Conservation (phyloP, 1,140 invertebrate species). For the Nephila pilipes region DNA sequence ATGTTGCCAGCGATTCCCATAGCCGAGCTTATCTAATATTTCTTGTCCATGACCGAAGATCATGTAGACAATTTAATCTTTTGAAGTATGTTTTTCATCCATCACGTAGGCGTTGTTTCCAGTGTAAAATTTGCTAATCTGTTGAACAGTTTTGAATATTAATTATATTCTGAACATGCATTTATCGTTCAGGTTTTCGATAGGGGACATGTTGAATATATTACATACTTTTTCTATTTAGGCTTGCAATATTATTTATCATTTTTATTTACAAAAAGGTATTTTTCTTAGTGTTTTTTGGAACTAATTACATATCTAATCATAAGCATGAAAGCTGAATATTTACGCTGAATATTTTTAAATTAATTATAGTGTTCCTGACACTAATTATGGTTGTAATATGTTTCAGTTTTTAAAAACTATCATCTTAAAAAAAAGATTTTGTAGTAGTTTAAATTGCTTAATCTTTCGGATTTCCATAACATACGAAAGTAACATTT, state of each 20-base stretch:
- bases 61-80: not conserved
- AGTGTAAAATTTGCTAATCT: not conserved
- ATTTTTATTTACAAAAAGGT: no score
- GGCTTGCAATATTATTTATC: not conserved
- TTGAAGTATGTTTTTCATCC: not conserved
- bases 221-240: not conserved
- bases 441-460: no score
- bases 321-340: no score
- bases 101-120: not conserved
- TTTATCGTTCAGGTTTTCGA: not conserved
- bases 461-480: no score
- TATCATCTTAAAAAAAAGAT: no score
- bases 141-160: not conserved
- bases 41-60: not conserved
- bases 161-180: not conserved
- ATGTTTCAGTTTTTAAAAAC: no score
- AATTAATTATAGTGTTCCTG: no score
- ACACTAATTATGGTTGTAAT: no score
- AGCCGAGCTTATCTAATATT: not conserved
- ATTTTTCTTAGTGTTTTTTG: no score
- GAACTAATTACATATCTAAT: no score
- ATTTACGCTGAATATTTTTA: no score
- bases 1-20: not conserved
- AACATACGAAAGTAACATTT: no score
- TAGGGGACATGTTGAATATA: not conserved